Evolutionary conservation across 2,888 invertebrate genomes (phyloP), one percentile per base, ranked within the genome.

Genomic region (Caradrina clavipalpis): DNA sequence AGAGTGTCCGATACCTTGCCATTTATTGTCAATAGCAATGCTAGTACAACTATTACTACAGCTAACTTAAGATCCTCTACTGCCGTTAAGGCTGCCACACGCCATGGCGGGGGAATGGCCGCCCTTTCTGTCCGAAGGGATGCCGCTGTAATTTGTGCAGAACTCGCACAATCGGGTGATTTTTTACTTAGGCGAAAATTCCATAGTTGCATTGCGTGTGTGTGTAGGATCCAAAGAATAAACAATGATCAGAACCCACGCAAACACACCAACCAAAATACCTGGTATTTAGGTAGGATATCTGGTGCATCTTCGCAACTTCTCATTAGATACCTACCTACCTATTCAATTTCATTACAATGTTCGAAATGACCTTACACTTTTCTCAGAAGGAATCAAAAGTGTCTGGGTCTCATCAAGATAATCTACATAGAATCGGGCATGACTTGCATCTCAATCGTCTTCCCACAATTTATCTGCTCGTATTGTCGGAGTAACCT

Each of bases 341-440:
- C n/a, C n/a, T n/a, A n/a, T n/a, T n/a, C n/a, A n/a, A n/a, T n/a
- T n/a, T n/a, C n/a, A n/a, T n/a, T n/a, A n/a, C n/a, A n/a, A n/a
- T n/a, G n/a, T n/a, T n/a, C n/a, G n/a, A n/a, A 45, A 6, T n/a
- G 17, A 65, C 70, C 55, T 65, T 65, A 55, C 11, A 56, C 15
- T 65, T 11, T 19, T 49, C 64, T 42, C n/a, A 55, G n/a, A 50
- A 45, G 50, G 26, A 74, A n/a, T 31, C 22, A 15, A 45, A 0
- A 17, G 13, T 19, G 56, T 57, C 47, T 74, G 57, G 10, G 1
- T 53, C 21, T 71, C n/a, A 19, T 73, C 47, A 74, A 66, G 13
- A 53, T 47, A 49, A 31, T 53, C 47, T 54, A 21, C 19, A 31
- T 8, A 31, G 1, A 42, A 39, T 53, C 51, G 47, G 15, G 5